Percentiles rank a stretch among this genome's conserved stretches.
Evolutionary conservation across 2,113 vertebrate genomes (phyloP).

Genomic region (Corythoichthys haematopterus): DNA sequence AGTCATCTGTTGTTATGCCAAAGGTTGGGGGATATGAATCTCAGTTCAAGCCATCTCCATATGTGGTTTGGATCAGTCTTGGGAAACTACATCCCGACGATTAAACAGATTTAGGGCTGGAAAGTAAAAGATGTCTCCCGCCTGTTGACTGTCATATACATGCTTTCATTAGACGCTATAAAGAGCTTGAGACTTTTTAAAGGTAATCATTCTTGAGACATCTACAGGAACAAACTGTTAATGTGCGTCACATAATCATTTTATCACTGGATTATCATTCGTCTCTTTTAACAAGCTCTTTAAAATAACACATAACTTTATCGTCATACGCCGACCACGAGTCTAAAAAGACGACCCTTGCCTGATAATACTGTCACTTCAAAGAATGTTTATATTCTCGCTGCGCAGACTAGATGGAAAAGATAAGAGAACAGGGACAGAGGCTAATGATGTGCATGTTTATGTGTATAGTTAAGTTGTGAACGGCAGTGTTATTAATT

Average conservation of each 20-base stretch:
- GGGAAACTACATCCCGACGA: background rate
- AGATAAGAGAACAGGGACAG: conserved; percentile 58
- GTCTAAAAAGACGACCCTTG: conserved; percentile 56
- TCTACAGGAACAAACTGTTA: conserved; percentile 57
- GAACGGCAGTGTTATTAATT: conserved; percentile 59
- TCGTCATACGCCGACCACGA: conserved; percentile 40
- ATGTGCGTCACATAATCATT: conserved; percentile 64
- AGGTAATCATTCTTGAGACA: conserved; percentile 56
- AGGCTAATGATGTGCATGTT: conserved; percentile 63
- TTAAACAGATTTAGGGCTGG: background rate
- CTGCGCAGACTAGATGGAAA: conserved; percentile 52
- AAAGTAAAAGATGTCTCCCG: conserved; percentile 22
- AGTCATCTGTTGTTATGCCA: background rate
- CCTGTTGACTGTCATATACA: conserved; percentile 47
- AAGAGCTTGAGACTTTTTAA: conserved; percentile 45
- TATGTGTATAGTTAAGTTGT: conserved; percentile 32
- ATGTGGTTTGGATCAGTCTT: background rate
- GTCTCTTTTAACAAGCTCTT: conserved; percentile 60
- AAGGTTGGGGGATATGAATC: background rate
- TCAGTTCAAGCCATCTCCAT: background rate
- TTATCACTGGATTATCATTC: conserved; percentile 54
- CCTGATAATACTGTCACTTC: conserved; percentile 54
- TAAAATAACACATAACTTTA: conserved; percentile 61
- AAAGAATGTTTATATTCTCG: conserved; percentile 64
- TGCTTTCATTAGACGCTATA: conserved; percentile 51